These are phyloP conservation scores for Tetragonisca angustula DNA, from an alignment of 2,888 invertebrate genomes.

Conservation along the genomic window DNA sequence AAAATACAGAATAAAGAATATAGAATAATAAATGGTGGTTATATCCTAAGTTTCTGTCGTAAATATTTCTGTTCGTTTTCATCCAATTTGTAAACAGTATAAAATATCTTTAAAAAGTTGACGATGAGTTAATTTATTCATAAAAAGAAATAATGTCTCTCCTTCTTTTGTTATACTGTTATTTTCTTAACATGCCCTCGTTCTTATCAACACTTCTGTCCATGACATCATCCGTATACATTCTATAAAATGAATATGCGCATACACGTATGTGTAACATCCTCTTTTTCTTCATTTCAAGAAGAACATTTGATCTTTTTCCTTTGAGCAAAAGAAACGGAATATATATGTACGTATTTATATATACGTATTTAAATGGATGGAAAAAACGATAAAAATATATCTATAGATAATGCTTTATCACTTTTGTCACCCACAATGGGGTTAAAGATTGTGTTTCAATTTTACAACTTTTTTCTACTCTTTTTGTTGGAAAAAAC, in stretches of 20 bases:
- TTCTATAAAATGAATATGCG: background rate
- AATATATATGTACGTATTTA: background rate
- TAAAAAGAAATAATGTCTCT: background rate
- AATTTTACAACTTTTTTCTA: background rate
- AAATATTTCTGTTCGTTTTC: background rate
- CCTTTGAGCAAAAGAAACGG: constrained; percentile 1
- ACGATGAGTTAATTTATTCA: background rate
- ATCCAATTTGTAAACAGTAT: background rate
- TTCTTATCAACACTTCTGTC: constrained; percentile 22
- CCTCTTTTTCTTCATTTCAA: background rate
- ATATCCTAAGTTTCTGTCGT: background rate
- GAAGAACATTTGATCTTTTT: background rate
- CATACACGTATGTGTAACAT: background rate
- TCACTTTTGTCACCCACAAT: constrained; percentile 39
- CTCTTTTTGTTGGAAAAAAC: too few species aligned
- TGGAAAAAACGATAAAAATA: constrained; percentile 41
- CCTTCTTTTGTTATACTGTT: background rate
- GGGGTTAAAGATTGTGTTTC: constrained; percentile 40
- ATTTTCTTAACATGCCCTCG: background rate
- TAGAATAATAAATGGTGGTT: background rate
- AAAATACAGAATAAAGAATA: background rate
- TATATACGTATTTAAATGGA: background rate
- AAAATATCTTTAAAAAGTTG: background rate
- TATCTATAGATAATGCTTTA: constrained; percentile 50
- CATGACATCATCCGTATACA: constrained; percentile 14